Percentiles rank a stretch among this genome's conserved stretches.
Conservation (phyloP, 1,140 invertebrate genomes). For the Drosophila subobscura region DNA sequence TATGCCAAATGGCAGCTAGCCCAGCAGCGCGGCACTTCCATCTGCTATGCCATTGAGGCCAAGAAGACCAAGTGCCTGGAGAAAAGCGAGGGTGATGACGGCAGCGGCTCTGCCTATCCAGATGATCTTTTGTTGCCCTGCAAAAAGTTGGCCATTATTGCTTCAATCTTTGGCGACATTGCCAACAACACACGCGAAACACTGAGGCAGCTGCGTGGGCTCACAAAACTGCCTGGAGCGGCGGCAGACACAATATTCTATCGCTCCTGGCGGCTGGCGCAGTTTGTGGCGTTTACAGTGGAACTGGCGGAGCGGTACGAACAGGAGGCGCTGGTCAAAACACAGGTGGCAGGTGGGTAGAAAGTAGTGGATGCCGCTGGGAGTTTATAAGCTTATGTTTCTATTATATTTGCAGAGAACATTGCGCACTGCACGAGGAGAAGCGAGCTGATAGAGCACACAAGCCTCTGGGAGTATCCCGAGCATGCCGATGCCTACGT, state of each 20-base stretch:
- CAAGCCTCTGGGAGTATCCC: constrained; percentile 75
- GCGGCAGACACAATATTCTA: constrained; percentile 51
- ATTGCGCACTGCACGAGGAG: constrained; percentile 62
- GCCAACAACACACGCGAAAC: constrained; percentile 54
- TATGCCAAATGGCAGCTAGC: constrained; percentile 75
- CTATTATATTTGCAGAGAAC: constrained; percentile 40
- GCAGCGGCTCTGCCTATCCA: constrained; percentile 36
- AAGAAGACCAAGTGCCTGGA: constrained; percentile 66
- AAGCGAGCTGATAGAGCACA: constrained; percentile 54
- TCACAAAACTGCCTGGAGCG: constrained; percentile 46
- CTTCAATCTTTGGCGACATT: constrained; percentile 73
- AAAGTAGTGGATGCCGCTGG: neutral
- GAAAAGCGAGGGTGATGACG: constrained; percentile 10
- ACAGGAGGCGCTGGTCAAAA: constrained; percentile 59
- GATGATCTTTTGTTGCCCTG: constrained; percentile 48
- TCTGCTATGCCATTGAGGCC: constrained; percentile 73
- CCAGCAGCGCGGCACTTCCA: constrained; percentile 62
- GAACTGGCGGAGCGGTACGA: constrained; percentile 56
- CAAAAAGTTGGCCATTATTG: constrained; percentile 70
- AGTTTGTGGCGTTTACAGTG: constrained; percentile 66
- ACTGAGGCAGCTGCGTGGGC: constrained; percentile 48
- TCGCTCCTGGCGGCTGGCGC: constrained; percentile 60
- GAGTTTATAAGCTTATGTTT: neutral
- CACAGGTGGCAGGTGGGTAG: constrained; percentile 55
- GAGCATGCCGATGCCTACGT: constrained; percentile 64